A percentile compares a stretch with the other conserved stretches of the same genome.
These are phyloP conservation scores for Parasteatoda lunata DNA, from an alignment of 2,888 invertebrate genomes.

Conservation along the genomic window DNA sequence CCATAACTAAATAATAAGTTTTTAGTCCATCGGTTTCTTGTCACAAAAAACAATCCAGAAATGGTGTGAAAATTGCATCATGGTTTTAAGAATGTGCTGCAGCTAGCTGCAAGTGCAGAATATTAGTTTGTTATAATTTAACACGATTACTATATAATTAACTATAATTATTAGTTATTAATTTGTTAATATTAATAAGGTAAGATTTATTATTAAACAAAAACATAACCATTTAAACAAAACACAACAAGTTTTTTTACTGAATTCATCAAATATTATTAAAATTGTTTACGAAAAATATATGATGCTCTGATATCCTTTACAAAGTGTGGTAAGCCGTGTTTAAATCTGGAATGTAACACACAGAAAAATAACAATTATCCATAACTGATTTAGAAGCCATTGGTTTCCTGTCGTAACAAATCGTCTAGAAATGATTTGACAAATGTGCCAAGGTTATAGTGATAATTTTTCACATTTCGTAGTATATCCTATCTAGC, in stretches of 20 bases:
- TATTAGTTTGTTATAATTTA: too few species aligned
- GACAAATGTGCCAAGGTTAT: constrained; percentile 40
- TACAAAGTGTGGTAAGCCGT: too few species aligned
- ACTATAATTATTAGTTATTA: too few species aligned
- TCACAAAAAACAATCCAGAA: too few species aligned
- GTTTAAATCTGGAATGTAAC: neutral
- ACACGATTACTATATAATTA: too few species aligned
- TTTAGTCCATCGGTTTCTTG: too few species aligned
- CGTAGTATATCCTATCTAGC: constrained; percentile 3
- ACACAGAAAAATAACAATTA: neutral
- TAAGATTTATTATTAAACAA: too few species aligned
- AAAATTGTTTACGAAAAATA: neutral
- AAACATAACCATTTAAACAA: neutral
- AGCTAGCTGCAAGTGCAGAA: too few species aligned
- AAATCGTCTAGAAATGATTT: constrained; percentile 51
- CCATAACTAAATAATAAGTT: too few species aligned
- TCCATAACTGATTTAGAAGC: constrained; percentile 23
- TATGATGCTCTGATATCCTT: neutral
- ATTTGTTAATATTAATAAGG: too few species aligned
- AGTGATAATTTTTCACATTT: constrained; percentile 27
- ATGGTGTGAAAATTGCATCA: too few species aligned
- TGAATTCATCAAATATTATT: neutral
- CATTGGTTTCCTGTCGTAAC: constrained; percentile 24
- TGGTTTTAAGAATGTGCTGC: too few species aligned
- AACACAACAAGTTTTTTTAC: neutral